Percentiles rank a stretch among this genome's conserved stretches.
These are phyloP conservation scores for Crotalus viridis DNA, from an alignment of 2,113 vertebrate genomes.

Conservation along the genomic window DNA sequence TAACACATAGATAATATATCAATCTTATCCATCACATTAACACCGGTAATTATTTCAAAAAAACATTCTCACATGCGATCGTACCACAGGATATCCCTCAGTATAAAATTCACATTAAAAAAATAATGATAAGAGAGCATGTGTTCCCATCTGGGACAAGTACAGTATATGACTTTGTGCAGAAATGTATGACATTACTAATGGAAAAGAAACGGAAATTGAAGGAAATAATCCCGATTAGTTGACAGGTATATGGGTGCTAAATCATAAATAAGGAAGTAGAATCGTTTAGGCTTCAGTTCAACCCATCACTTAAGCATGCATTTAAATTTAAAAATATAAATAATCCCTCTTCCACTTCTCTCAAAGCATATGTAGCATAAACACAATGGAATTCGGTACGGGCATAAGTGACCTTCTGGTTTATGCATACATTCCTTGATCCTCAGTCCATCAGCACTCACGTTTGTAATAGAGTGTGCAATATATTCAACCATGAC, in stretches of 20 bases:
- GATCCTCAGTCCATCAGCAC: constrained; percentile 4
- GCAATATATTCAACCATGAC: constrained; percentile 17
- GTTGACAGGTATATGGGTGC: neutral
- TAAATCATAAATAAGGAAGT: neutral
- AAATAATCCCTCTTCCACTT: neutral
- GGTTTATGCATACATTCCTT: neutral
- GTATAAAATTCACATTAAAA: neutral
- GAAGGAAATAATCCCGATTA: neutral
- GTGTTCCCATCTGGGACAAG: neutral
- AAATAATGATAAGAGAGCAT: neutral
- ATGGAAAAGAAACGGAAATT: neutral
- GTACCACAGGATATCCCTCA: neutral
- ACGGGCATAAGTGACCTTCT: constrained; percentile 6
- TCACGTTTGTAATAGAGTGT: neutral
- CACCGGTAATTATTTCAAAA: neutral
- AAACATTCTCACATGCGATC: neutral
- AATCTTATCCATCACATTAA: neutral
- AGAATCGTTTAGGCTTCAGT: neutral
- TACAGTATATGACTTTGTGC: neutral
- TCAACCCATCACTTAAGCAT: neutral
- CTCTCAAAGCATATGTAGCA: neutral
- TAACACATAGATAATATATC: neutral
- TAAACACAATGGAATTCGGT: neutral
- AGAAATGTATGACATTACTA: neutral
- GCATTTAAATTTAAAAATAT: neutral